Base-by-base conservation (phyloP, 1,140 invertebrate species). In the Venturia canescens region DNA sequence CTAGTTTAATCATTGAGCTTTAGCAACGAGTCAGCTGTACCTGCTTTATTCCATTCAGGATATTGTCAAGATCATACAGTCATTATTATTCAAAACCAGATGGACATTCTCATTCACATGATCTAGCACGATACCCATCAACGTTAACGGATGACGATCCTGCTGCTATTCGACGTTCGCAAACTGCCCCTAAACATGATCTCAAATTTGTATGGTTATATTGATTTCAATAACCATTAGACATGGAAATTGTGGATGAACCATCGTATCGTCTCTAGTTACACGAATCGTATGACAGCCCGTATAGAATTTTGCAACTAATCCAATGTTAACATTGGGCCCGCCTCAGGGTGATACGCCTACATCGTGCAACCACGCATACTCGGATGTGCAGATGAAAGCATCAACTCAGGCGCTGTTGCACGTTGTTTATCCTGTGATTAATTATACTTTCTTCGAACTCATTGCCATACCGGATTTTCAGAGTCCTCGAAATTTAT, bases 1-100 rank as follows among this genome's bases (percentile, higher is more conserved):
- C 85, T 83, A 87, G 86, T 86, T 87, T 82, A 79, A 85, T 79
- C 85, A 84, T 83, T 80, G 23, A 80, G 9, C 38, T 78, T 27
- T 26, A 16, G 16, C 6, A 31, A 31, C n/a, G 3, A 63, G 5
- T 27, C 0, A n/a, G 5, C 63, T 29, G 3, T 26, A 26, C 16
- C 63, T 29, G 27, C 29, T 69, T 18, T n/a, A 69, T 31, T 27
- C 31, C 2, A 29, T 69, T 69, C 31, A 15, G 31, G 2, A 18
- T 31, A 0, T 11, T 13, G 4, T 69, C 31, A 27, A 69, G 15
- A 0, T n/a, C n/a, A 9, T 1, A 6, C 11, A 29, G 31, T 34
- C 11, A 18, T 13, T 3, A 29, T 31, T 21, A 27, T 15, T n/a
- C 29, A 18, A 9, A 1, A 13, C 1, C 29, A 29, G 16, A 18